Evolutionary conservation across 2,113 vertebrate species (phyloP), one percentile per base, ranked within the genome.

Genomic region (Mystacornis crossleyi): DNA sequence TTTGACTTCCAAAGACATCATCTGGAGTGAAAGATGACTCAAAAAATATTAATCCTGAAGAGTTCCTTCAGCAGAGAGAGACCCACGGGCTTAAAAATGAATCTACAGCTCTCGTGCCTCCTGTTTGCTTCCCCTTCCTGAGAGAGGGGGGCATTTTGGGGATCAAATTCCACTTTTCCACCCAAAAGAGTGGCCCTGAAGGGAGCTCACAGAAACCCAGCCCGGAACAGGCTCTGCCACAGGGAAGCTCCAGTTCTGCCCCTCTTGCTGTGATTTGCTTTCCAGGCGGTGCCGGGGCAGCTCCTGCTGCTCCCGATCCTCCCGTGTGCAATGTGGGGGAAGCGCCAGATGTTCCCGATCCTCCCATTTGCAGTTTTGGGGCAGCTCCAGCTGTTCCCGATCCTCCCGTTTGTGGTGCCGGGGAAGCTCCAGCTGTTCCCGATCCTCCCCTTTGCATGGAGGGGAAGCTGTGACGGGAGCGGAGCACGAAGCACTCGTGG

Each of bases 251-350:
- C 65, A 16, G 45, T 8, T 74, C 34, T 65, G 60, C 50, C 34
- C 57, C 60, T 65, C 18, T 7, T 55, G n/a, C 60, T 74, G 50
- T 10, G 29, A 29, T 66, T 57, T 48, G 70, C 25, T 40, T 15
- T 12, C 18, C 2, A 8, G 26, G 38, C 0, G 1, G 10, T 43
- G 33, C 31, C 6, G 6, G 42, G 17, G 14, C 6, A 6, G 53
- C 45, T 77, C 24, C 57, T 7, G 38, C 25, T 20, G 6, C 38
- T 40, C 26, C 26, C 0, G 1, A 7, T 5, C 38, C 26, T 29
- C 28, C 38, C 4, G 5, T 64, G 23, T 23, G 3, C 18, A 7
- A 13, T 25, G 8, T 8, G 3, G 26, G 24, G 40, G 40, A 14
- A 43, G 33, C 45, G 57, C 24, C 43, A 8, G 28, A 18, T 14